phyloP scores from a whole-genome alignment of 2,797 vertebrate genomes.

The Tapera naevia region DNA sequence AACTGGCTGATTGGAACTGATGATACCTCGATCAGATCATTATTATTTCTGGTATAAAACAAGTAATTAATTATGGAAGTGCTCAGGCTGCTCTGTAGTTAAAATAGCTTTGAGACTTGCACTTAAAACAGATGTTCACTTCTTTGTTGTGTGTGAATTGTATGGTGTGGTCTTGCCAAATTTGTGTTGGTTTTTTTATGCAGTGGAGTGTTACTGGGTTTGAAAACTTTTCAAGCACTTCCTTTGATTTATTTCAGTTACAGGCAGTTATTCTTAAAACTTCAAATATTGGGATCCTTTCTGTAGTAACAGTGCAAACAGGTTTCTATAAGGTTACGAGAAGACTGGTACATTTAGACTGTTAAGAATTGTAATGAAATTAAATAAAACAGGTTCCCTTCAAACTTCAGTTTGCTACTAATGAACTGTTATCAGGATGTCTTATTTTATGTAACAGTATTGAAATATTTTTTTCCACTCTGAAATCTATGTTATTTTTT shows the following conservation, averaged over 20 bases:
- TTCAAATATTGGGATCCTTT: not conserved
- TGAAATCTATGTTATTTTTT: not conserved
- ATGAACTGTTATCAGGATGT: not conserved
- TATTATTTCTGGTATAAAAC: constrained; percentile 52
- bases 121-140: constrained; percentile 16
- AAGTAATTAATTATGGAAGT: constrained; percentile 46
- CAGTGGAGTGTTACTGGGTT: not conserved
- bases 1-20: constrained; percentile 54
- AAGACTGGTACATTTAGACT: not conserved
- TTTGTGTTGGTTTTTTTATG: constrained; percentile 5
- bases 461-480: not conserved
- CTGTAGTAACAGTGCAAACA: not conserved
- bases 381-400: not conserved
- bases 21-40: constrained; percentile 55
- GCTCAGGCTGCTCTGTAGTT: not conserved
- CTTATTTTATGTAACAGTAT: not conserved
- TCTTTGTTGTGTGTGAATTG: constrained; percentile 18
- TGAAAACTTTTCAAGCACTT: not conserved
- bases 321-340: not conserved
- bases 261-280: not conserved
- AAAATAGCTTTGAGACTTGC: constrained; percentile 30
- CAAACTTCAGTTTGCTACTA: not conserved
- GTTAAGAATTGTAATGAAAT: not conserved
- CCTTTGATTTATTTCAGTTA: constrained; percentile 23
- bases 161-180: not conserved